These are phyloP conservation scores for Drosophila takahashii DNA, from an alignment of 1,140 invertebrate species.

Conservation along the genomic window DNA sequence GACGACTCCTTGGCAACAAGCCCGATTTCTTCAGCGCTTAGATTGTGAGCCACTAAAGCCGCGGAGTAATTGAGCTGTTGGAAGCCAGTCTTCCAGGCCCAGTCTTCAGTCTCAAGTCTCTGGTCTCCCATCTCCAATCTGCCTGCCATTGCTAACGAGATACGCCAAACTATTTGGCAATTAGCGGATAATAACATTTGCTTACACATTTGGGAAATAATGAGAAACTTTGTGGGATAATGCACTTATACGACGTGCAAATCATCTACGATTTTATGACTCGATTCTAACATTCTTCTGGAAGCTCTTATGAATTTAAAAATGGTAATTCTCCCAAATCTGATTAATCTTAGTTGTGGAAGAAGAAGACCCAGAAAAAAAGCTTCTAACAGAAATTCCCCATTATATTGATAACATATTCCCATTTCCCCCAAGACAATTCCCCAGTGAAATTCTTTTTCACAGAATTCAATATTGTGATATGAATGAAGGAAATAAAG, in stretches of 20 bases:
- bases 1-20: conserved; percentile 55
- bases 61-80: conserved; percentile 46
- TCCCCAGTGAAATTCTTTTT: background rate
- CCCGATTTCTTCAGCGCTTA: conserved; percentile 11
- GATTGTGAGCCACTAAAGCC: conserved; percentile 14
- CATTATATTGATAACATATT: background rate
- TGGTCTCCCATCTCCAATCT: conserved; percentile 17
- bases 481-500: background rate
- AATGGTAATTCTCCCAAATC: background rate
- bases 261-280: background rate
- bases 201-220: conserved; percentile 31
- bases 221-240: conserved; percentile 1
- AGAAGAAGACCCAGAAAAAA: too few species aligned
- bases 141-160: conserved; percentile 39
- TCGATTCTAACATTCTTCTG: background rate
- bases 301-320: background rate
- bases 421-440: background rate
- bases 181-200: conserved; percentile 48
- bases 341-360: too few species aligned
- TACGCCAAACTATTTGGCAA: conserved; percentile 53
- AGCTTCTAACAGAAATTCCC: too few species aligned
- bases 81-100: conserved; percentile 8
- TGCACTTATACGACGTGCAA: background rate
- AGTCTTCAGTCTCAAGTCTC: conserved; percentile 11
- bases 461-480: background rate